Evolutionary conservation across 1,140 invertebrate species (phyloP).

Genomic region (Mactra quadrangularis): DNA sequence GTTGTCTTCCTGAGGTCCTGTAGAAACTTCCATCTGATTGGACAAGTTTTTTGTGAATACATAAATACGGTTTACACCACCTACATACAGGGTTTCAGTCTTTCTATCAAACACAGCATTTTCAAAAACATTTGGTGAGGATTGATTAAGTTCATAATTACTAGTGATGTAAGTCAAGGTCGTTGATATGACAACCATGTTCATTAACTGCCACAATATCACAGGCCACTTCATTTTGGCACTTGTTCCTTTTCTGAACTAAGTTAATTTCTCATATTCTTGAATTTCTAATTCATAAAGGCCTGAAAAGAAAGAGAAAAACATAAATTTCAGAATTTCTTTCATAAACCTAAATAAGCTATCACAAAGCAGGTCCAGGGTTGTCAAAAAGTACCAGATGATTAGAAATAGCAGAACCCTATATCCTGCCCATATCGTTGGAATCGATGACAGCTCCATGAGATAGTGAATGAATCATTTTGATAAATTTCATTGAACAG

Average conservation of each 20-base stretch:
- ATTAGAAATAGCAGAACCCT: too few relatives aligned
- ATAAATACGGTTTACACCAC: constrained; percentile 96
- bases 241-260: not conserved
- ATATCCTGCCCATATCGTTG: too few relatives aligned
- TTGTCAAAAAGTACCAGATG: too few relatives aligned
- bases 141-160: constrained; percentile 41
- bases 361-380: too few relatives aligned
- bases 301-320: constrained; percentile 7
- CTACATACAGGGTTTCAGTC: constrained; percentile 95
- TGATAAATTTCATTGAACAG: too few relatives aligned
- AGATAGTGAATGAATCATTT: too few relatives aligned
- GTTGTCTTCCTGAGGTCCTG: constrained; percentile 95
- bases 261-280: constrained; percentile 23
- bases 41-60: constrained; percentile 94
- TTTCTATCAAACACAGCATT: constrained; percentile 96
- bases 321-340: too few relatives aligned
- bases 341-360: too few relatives aligned
- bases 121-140: constrained; percentile 83
- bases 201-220: not conserved
- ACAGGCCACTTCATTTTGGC: constrained; percentile 20
- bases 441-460: too few relatives aligned
- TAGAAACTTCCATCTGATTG: constrained; percentile 90
- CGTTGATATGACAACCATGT: constrained; percentile 22
- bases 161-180: constrained; percentile 6
- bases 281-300: not conserved